These are phyloP conservation scores for Brotula barbata DNA, from an alignment of 2,797 vertebrate species.

Conservation along the genomic window DNA sequence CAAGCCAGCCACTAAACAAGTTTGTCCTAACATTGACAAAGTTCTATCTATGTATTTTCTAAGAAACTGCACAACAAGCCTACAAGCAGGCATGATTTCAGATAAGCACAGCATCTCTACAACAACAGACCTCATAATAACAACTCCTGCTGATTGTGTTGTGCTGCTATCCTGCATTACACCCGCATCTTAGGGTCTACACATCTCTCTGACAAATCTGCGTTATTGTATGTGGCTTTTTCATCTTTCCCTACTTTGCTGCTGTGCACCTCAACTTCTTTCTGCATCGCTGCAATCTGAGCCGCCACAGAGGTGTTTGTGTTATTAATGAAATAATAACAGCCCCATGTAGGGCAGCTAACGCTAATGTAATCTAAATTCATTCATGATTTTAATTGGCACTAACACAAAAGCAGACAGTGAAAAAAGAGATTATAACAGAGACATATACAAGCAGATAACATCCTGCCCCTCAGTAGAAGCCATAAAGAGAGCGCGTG, in stretches of 20 bases:
- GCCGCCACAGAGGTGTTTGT: constrained; percentile 12
- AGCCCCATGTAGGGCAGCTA: neutral
- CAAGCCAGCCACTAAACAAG: constrained; percentile 8
- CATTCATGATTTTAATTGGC: constrained; percentile 19
- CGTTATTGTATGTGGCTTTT: no score
- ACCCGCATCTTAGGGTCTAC: neutral
- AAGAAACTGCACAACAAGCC: constrained; percentile 8
- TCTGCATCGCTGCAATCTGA: neutral
- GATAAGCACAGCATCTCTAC: neutral
- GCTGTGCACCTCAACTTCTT: no score
- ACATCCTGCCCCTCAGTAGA: constrained; percentile 44
- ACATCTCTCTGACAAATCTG: neutral
- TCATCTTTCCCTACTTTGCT: no score
- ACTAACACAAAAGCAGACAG: constrained; percentile 33
- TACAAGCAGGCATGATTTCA: neutral
- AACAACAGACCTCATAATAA: neutral
- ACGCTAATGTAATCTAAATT: constrained; percentile 1
- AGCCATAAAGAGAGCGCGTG: constrained; percentile 61
- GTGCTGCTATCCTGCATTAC: neutral
- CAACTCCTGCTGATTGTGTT: constrained; percentile 26
- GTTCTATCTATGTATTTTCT: neutral
- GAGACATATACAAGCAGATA: constrained; percentile 40
- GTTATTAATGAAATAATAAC: constrained; percentile 27
- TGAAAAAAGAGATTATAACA: constrained; percentile 26
- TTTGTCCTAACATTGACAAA: constrained; percentile 12